These are phyloP conservation scores for Carposina sasakii DNA, from an alignment of 1,140 invertebrate species.

Conservation along the genomic window DNA sequence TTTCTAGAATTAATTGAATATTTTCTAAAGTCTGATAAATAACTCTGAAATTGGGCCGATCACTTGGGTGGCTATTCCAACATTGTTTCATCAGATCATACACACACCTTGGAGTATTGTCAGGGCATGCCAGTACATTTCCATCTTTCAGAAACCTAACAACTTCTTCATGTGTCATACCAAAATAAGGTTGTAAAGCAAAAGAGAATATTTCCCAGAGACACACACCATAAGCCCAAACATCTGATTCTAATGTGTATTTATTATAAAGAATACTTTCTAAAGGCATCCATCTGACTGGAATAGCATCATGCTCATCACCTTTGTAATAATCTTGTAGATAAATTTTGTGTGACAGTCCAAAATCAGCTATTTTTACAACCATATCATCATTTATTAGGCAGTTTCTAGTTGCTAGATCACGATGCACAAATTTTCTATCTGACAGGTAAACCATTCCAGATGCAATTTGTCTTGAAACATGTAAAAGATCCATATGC, in stretches of 20 bases:
- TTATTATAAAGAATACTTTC: conserved; percentile 95
- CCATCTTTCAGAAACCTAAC: conserved; percentile 94
- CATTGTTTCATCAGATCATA: conserved; percentile 95
- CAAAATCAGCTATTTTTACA: conserved; percentile 98
- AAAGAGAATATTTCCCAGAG: conserved; percentile 97
- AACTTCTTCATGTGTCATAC: conserved; percentile 95
- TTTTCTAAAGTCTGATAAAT: conserved; percentile 81
- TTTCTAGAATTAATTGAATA: conserved; percentile 75
- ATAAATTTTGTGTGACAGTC: conserved; percentile 94
- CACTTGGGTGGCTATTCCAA: conserved; percentile 89
- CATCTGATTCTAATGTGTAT: conserved; percentile 93
- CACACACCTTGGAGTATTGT: conserved; percentile 91
- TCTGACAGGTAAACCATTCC: conserved; percentile 97
- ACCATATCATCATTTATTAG: conserved; percentile 94
- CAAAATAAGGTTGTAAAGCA: conserved; percentile 94
- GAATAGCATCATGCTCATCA: conserved; percentile 94
- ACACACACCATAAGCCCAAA: conserved; percentile 95
- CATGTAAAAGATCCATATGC: conserved; percentile 85
- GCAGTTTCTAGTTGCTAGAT: conserved; percentile 96
- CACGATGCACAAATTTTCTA: conserved; percentile 95
- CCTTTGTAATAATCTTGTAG: conserved; percentile 94
- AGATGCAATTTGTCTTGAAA: conserved; percentile 88
- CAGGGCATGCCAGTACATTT: conserved; percentile 88
- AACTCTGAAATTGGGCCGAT: conserved; percentile 87
- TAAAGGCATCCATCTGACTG: conserved; percentile 96